Base-by-base conservation (phyloP, 2,888 invertebrate genomes). In the Malacosoma neustria region DNA sequence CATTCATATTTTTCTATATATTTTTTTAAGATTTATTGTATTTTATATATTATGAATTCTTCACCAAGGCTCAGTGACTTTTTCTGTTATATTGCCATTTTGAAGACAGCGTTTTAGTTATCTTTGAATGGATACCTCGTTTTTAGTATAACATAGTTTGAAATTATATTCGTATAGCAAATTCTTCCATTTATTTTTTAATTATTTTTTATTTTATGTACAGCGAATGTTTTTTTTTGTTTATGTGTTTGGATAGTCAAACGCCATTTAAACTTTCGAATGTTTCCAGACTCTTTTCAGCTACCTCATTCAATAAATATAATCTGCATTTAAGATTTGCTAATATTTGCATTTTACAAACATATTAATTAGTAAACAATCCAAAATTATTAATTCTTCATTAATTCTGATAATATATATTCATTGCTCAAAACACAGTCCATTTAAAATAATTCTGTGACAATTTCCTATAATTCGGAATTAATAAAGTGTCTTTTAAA, bases 1-100 rank as follows among this genome's bases (percentile, higher is more conserved):
- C 87, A 82, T 84, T 85, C 85, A 85, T 85, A 77, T 84, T 73
- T 76, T 72, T 75, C 74, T 69, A 71, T 75, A 77, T 80, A 82
- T 80, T 74, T 79, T 71, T 73, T 79, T 76, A 81, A 72, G 71
- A 52, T 81, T 67, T 60, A 66, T 67, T 69, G 50, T 64, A 71
- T 69, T n/a, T 69, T 72, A 72, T 79, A 68, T 75, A 69, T 69
- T 60, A 69, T 54, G 64, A 67, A 67, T 65, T 67, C 66, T 75
- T 71, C 66, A 72, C 63, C 65, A 82, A 82, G 81, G 80, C 84
- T 84, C 80, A 76, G 76, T 76, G 76, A 79, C 77, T 71, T 72
- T 69, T 62, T 65, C 57, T 61, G 62, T 67, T 65, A 54, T 52
- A 52, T 49, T 61, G 65, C 65, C 67, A 64, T 69, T 68, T 55